These are phyloP conservation scores for Leptonema lineaticorne DNA, from an alignment of 1,140 invertebrate genomes.

Conservation along the genomic window DNA sequence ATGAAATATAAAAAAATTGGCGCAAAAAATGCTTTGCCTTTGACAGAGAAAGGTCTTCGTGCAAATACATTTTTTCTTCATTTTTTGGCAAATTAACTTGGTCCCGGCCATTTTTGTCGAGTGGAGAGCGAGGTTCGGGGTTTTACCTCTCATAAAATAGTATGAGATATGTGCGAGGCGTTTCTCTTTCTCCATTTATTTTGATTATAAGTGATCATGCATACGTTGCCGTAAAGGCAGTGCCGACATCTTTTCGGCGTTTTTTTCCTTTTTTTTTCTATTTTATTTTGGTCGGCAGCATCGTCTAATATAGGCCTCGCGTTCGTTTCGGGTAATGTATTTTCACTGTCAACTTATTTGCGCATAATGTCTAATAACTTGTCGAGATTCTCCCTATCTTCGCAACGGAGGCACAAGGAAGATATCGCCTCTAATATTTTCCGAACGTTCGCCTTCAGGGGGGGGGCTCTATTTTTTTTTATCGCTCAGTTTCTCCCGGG, in stretches of 20 bases:
- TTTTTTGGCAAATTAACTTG: too few relatives aligned
- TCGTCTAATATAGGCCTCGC: conserved; percentile 1
- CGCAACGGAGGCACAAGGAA: not conserved
- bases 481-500: not conserved
- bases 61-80: too few relatives aligned
- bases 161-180: not conserved
- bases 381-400: conserved; percentile 6
- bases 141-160: too few relatives aligned
- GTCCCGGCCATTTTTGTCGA: too few relatives aligned
- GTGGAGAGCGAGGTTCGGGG: too few relatives aligned
- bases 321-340: conserved; percentile 19
- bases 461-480: conserved; percentile 9
- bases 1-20: too few relatives aligned
- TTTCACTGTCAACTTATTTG: conserved; percentile 24
- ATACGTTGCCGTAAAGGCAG: not conserved
- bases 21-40: too few relatives aligned
- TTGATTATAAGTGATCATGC: conserved; percentile 11
- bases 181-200: conserved; percentile 8
- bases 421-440: conserved; percentile 10
- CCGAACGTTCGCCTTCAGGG: not conserved
- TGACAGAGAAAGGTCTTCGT: too few relatives aligned
- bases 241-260: not conserved
- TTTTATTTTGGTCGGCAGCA: not conserved
- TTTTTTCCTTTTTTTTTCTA: not conserved
- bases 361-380: not conserved